Conservation (phyloP, 2,797 vertebrate species). For the Tachyglossus aculeatus region DNA sequence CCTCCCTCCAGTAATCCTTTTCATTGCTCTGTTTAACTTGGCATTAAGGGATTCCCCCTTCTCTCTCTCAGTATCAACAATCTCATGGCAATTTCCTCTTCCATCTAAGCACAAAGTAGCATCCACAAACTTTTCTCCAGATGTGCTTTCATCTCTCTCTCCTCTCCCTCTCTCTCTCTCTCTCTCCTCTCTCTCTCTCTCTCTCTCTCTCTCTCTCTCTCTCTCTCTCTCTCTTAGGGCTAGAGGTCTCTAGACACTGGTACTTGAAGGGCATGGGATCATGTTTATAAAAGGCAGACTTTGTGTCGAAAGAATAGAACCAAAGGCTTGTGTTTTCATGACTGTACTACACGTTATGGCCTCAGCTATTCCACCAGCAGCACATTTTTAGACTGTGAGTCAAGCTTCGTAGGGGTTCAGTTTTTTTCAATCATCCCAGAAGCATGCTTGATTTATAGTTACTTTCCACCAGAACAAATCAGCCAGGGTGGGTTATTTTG, state of each 20-base stretch:
- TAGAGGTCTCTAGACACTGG: too few species aligned
- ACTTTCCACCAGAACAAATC: conserved; percentile 23
- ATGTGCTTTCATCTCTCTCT: not conserved
- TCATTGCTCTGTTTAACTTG: not conserved
- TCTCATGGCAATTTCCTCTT: conserved; percentile 57
- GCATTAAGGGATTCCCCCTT: not conserved
- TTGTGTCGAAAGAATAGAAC: not conserved
- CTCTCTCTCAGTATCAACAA: not conserved
- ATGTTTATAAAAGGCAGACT: not conserved
- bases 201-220: not conserved
- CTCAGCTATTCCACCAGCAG: conserved; percentile 42
- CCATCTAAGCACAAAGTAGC: not conserved
- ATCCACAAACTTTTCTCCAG: conserved; percentile 26
- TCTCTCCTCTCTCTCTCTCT: not conserved
- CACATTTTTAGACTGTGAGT: conserved; percentile 71
- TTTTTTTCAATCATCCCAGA: conserved; percentile 35
- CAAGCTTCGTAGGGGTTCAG: conserved; percentile 36
- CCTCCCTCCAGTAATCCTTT: not conserved
- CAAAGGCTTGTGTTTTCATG: not conserved
- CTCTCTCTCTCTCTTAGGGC: not conserved
- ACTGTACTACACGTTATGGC: conserved; percentile 43
- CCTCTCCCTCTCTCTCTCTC: not conserved
- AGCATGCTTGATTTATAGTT: conserved; percentile 41
- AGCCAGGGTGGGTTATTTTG: too few species aligned
- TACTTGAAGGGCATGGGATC: not conserved